Base-by-base conservation (phyloP, 1,140 invertebrate genomes). In the Phortica variegata region DNA sequence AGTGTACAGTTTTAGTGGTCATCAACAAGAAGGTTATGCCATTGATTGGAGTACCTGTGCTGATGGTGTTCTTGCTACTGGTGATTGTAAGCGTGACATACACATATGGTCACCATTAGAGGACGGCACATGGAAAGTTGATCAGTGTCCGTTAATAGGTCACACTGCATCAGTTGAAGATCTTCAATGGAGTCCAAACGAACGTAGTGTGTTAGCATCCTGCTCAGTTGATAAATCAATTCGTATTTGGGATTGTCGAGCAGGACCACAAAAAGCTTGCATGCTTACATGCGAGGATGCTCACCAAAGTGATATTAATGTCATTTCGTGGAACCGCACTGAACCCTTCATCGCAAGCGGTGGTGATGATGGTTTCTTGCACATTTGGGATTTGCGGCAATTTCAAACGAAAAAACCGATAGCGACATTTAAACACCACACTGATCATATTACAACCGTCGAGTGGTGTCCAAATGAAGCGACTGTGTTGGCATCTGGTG, bases 181-280 rank as follows among this genome's bases (percentile, higher is more conserved):
- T 79, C 81, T 99, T 49, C 94, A 98, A 66, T 99, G 97, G 97
- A 98, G 95, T 50, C 95, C 95, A 3, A 97, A 88, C 80, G 97
- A 99, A 81, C 82, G 80, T 50, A 87, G 91, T 81, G 93, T 98
- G 2, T 81, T 99, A 54, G 93, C 94, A 34, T 93, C 94, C 8
- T 98, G 95, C 79, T 98, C 95, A 20, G 89, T 95, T 10, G 96
- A 98, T 75, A 91, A 87, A 79, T 89, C 87, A 55, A 89, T 93
- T 52, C 85, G 89, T 72, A 90, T 93, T 61, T 95, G 91, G 91
- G 95, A 99, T 77, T 87, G 85, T 16, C 82, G 96, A 77, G 87
- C 85, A 16, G 80, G 85, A 36, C 90, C 91, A 0, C 83, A 83
- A 33, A 92, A 94, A 71, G 92, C 94, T 1, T 95, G 93, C 65